Conservation (phyloP, 2,888 invertebrate species). For the Strigamia maritima region DNA sequence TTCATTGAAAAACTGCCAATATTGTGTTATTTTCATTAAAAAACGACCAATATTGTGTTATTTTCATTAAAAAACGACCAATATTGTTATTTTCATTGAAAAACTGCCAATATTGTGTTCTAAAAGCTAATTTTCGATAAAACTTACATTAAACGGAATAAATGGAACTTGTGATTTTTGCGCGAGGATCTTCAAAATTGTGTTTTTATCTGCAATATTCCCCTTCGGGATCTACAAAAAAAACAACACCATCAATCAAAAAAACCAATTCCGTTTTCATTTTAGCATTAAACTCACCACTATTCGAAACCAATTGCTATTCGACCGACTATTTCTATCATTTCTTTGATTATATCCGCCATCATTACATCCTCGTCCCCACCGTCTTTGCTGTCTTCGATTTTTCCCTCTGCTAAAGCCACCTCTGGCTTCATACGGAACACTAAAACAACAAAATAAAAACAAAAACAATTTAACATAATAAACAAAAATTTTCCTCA, state of each 20-base stretch:
- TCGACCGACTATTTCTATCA: background rate
- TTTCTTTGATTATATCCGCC: conserved; percentile 18
- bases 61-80: no score
- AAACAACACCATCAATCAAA: background rate
- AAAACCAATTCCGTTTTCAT: background rate
- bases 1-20: background rate
- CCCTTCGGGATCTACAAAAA: background rate
- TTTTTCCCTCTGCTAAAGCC: background rate
- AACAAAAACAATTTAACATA: background rate
- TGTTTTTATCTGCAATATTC: background rate
- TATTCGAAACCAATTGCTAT: conserved; percentile 7
- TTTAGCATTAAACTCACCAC: background rate
- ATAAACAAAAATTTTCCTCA: background rate
- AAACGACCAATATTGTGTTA: no score
- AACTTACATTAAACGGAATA: background rate
- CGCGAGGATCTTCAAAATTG: background rate
- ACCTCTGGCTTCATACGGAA: background rate
- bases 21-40: no score
- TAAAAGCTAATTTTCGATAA: no score
- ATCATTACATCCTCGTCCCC: background rate
- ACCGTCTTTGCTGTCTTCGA: background rate
- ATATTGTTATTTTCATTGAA: background rate
- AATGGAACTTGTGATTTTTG: background rate
- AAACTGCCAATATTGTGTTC: background rate
- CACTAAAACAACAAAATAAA: background rate